phyloP scores from a whole-genome alignment of 2,113 vertebrate genomes.

The Corvus cornix region DNA sequence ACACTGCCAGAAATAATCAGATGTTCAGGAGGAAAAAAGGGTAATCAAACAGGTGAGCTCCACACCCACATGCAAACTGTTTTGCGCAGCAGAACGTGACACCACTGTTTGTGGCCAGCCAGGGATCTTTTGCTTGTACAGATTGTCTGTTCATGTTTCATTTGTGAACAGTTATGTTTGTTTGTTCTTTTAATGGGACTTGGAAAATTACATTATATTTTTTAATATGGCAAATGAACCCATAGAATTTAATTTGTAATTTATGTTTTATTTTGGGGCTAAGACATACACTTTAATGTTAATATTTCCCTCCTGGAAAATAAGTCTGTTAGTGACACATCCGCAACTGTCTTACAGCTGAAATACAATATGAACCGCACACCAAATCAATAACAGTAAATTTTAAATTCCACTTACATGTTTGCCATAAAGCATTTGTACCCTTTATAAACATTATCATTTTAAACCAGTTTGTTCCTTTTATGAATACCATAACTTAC shows the following conservation, averaged over 20 bases:
- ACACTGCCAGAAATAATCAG: not conserved
- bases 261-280: not conserved
- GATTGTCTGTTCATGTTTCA: not conserved
- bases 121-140: not conserved
- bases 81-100: not conserved
- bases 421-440: not conserved
- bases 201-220: not conserved
- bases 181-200: not conserved
- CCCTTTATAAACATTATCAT: not conserved
- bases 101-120: not conserved
- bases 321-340: not conserved
- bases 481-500: not conserved
- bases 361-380: not conserved
- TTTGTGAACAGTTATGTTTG: not conserved
- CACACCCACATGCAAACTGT: not conserved
- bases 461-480: not conserved
- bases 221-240: not conserved
- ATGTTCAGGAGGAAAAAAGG: not conserved
- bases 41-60: not conserved
- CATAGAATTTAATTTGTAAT: not conserved
- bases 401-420: not conserved
- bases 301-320: not conserved
- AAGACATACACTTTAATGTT: not conserved
- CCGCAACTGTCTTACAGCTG: not conserved
- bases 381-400: not conserved